Percentiles rank a stretch among this genome's conserved stretches.
These are phyloP conservation scores for Heteromurus nitidus DNA, from an alignment of 2,888 invertebrate genomes.

Conservation along the genomic window DNA sequence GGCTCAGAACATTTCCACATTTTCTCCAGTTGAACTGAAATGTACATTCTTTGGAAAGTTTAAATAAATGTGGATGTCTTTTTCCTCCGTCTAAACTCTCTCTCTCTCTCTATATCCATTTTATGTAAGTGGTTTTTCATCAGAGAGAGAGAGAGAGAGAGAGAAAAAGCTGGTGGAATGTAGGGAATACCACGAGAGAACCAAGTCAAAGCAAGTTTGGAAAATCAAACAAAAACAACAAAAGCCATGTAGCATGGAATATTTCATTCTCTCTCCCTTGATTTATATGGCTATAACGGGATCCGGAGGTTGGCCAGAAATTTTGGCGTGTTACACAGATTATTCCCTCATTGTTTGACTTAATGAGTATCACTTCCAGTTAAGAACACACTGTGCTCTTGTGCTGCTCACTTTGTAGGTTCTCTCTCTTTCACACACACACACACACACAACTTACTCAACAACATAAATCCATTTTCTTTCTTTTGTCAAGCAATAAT, in stretches of 20 bases:
- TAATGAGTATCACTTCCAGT: constrained; percentile 48
- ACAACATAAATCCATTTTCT: constrained; percentile 17
- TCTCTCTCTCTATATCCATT: too few species aligned
- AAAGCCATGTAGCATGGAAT: neutral
- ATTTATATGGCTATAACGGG: constrained; percentile 35
- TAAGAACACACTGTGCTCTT: constrained; percentile 25
- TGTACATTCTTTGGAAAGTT: too few species aligned
- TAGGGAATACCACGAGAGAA: too few species aligned
- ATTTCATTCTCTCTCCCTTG: neutral
- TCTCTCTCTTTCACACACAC: constrained; percentile 10
- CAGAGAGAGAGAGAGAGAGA: too few species aligned
- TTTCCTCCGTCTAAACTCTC: too few species aligned
- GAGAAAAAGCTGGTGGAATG: too few species aligned
- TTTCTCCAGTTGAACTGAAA: too few species aligned
- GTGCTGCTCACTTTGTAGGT: neutral
- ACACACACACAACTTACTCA: neutral
- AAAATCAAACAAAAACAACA: constrained; percentile 24
- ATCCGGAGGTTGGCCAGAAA: constrained; percentile 1
- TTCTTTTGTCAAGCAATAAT: neutral
- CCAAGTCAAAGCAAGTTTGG: constrained; percentile 1
- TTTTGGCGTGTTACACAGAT: constrained; percentile 35
- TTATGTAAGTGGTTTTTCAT: too few species aligned
- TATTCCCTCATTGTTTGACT: constrained; percentile 35
- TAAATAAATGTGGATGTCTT: too few species aligned
- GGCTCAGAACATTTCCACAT: too few species aligned